phyloP scores from a whole-genome alignment of 2,113 vertebrate species.

The Ciconia boyciana region DNA sequence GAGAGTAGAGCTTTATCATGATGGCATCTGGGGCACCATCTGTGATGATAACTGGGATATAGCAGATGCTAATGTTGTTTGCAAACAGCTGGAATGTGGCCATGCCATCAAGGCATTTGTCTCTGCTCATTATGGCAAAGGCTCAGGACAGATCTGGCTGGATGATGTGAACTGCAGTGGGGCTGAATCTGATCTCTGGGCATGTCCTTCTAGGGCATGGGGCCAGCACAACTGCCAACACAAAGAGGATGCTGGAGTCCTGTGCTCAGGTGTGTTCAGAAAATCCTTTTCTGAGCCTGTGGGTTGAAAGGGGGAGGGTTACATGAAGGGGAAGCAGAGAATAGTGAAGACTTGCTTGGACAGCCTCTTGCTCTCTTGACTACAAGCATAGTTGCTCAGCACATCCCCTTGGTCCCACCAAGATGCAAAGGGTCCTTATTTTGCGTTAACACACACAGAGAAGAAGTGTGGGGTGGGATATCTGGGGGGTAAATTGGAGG shows the following conservation, averaged over 20 bases:
- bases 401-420: background rate
- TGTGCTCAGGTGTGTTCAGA: constrained; percentile 54
- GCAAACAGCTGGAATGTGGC: constrained; percentile 74
- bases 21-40: constrained; percentile 71
- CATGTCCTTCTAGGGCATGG: constrained; percentile 59
- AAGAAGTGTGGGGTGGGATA: background rate
- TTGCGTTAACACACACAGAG: background rate
- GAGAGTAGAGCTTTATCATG: constrained; percentile 69
- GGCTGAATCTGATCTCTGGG: constrained; percentile 66
- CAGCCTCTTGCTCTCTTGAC: background rate
- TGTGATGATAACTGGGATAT: constrained; percentile 76
- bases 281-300: background rate
- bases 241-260: constrained; percentile 50
- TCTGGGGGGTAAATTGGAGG: background rate
- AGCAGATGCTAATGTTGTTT: constrained; percentile 63
- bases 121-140: constrained; percentile 65
- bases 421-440: background rate
- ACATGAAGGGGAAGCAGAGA: background rate
- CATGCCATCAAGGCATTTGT: constrained; percentile 55
- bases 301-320: background rate
- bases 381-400: background rate
- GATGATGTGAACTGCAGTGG: constrained; percentile 69
- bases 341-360: background rate
- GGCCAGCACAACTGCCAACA: constrained; percentile 62
- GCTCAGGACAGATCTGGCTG: constrained; percentile 69